Conservation (phyloP, 2,113 vertebrate genomes). For the Antechinus stuartii region DNA sequence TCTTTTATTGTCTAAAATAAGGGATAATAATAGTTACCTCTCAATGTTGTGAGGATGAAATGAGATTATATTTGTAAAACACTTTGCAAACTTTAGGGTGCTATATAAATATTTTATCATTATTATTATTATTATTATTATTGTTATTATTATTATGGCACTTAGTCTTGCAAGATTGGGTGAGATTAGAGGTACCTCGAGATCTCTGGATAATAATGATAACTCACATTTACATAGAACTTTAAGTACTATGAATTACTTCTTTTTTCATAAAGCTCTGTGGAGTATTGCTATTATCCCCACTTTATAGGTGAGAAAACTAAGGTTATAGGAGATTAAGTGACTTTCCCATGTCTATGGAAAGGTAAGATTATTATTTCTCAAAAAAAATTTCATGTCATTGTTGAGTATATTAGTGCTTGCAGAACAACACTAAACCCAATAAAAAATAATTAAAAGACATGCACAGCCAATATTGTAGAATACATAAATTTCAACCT, state of each 20-base stretch:
- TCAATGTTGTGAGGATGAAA: neutral
- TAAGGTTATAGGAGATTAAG: neutral
- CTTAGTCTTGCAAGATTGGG: neutral
- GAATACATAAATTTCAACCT: constrained; percentile 45
- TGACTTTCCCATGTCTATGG: neutral
- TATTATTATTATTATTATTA: neutral
- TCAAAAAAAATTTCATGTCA: neutral
- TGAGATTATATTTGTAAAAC: neutral
- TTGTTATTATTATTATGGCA: neutral
- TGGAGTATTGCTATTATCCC: neutral
- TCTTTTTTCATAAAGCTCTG: neutral
- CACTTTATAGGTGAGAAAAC: neutral
- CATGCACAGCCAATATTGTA: neutral
- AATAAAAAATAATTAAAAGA: constrained; percentile 38
- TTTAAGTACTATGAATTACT: neutral
- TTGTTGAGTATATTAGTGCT: constrained; percentile 27
- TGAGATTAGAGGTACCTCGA: neutral
- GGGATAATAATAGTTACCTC: neutral
- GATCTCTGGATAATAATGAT: neutral
- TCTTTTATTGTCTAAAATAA: neutral
- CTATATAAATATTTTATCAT: neutral
- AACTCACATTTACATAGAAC: neutral
- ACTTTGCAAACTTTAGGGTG: neutral
- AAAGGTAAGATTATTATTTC: constrained; percentile 20
- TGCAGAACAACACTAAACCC: neutral